phyloP scores from a whole-genome alignment of 2,888 invertebrate species.

The Pocota personata region DNA sequence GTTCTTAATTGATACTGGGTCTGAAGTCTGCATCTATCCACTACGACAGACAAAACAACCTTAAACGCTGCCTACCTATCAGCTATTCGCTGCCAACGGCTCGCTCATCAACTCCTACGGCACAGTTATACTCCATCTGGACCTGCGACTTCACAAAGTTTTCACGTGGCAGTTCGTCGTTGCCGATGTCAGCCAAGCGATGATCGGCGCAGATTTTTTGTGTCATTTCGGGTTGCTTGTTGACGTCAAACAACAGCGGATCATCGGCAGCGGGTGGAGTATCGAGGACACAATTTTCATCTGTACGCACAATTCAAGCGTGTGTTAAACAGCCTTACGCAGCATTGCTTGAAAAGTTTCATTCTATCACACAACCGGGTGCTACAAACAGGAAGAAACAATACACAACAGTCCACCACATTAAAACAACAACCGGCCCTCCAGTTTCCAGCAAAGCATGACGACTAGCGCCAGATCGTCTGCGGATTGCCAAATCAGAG shows the following conservation, averaged over 20 bases:
- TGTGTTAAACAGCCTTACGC: conserved; percentile 4
- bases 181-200: conserved; percentile 29
- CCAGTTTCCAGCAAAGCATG: conserved; percentile 20
- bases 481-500: conserved; percentile 14
- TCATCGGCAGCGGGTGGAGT: background rate
- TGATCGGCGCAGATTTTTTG: conserved; percentile 22
- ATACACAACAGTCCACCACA: conserved; percentile 14
- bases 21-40: conserved; percentile 55
- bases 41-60: background rate
- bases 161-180: conserved; percentile 26
- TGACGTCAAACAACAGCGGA: conserved; percentile 18
- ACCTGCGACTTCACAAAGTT: conserved; percentile 5
- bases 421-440: conserved; percentile 9
- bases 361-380: conserved; percentile 1
- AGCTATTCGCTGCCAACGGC: conserved; percentile 34
- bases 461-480: background rate
- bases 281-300: conserved; percentile 15
- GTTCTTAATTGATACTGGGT: conserved; percentile 43
- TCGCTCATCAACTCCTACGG: conserved; percentile 43
- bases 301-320: conserved; percentile 5
- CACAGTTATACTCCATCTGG: background rate
- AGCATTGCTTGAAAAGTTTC: conserved; percentile 15
- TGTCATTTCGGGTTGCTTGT: conserved; percentile 12
- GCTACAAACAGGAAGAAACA: background rate
- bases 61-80: background rate